These are phyloP conservation scores for Danaus plexippus DNA, from an alignment of 1,140 invertebrate genomes.

Conservation along the genomic window DNA sequence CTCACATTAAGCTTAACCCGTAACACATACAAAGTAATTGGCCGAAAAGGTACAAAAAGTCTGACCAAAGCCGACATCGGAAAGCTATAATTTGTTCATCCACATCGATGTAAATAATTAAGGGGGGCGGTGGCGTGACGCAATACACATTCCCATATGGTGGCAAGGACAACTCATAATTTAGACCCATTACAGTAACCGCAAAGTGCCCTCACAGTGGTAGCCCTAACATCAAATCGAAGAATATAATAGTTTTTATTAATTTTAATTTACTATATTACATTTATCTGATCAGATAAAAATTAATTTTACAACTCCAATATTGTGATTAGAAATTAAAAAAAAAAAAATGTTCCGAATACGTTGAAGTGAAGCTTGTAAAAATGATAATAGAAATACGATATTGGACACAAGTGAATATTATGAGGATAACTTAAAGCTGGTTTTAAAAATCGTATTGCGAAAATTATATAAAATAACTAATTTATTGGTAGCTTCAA, in stretches of 20 bases:
- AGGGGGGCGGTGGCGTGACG: conserved; percentile 49
- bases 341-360: too few relatives aligned
- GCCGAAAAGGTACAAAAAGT: conserved; percentile 18
- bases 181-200: conserved; percentile 63
- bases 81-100: conserved; percentile 66
- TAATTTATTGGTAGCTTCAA: too few relatives aligned
- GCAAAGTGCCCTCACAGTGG: conserved; percentile 45
- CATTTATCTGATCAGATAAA: background rate
- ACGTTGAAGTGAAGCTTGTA: too few relatives aligned
- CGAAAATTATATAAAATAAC: too few relatives aligned
- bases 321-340: too few relatives aligned
- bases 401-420: too few relatives aligned
- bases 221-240: conserved; percentile 18
- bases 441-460: too few relatives aligned
- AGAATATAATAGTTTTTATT: conserved; percentile 4
- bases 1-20: too few relatives aligned
- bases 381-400: conserved; percentile 1
- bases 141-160: conserved; percentile 56
- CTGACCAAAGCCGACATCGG: conserved; percentile 21
- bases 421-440: too few relatives aligned
- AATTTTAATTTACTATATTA: conserved; percentile 2
- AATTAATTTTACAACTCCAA: conserved; percentile 3
- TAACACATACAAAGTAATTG: conserved; percentile 16
- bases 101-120: conserved; percentile 59
- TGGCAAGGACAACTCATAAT: conserved; percentile 60